Evolutionary conservation across 2,797 vertebrate genomes (phyloP).

Genomic region (Pipistrellus pipistrellus): DNA sequence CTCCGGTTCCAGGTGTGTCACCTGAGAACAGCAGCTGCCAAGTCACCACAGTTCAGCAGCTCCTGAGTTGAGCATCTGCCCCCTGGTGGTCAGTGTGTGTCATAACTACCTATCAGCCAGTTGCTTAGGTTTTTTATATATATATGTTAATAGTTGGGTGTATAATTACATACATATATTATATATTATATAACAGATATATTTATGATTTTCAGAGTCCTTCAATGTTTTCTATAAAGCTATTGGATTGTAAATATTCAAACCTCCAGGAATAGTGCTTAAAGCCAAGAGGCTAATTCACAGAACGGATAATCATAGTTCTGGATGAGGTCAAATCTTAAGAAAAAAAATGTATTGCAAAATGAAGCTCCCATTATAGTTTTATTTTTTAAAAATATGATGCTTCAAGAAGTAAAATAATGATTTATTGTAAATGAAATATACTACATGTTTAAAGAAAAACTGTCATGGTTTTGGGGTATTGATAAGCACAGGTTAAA

Average conservation of each 20-base stretch:
- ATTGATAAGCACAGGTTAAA: not conserved
- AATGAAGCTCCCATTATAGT: not conserved
- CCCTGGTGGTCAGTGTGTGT: too few species aligned
- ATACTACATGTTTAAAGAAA: not conserved
- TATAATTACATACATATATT: not conserved
- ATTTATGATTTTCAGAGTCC: not conserved
- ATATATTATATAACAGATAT: not conserved
- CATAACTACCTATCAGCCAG: too few species aligned
- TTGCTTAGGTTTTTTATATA: too few species aligned
- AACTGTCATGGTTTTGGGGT: not conserved
- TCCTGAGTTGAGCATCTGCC: too few species aligned
- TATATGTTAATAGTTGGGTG: not conserved
- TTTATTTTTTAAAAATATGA: not conserved
- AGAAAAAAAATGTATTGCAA: slow-evolving; percentile 16
- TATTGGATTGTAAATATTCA: not conserved
- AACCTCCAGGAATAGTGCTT: not conserved
- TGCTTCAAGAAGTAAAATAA: not conserved
- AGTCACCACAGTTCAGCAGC: too few species aligned
- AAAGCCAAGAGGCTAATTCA: not conserved
- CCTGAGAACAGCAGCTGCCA: too few species aligned
- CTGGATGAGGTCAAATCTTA: not conserved
- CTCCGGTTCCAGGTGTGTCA: too few species aligned
- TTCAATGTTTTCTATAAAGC: not conserved
- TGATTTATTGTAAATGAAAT: not conserved
- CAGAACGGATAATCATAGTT: not conserved